phyloP scores from a whole-genome alignment of 2,888 invertebrate species.

The Matsumyia berberina region DNA sequence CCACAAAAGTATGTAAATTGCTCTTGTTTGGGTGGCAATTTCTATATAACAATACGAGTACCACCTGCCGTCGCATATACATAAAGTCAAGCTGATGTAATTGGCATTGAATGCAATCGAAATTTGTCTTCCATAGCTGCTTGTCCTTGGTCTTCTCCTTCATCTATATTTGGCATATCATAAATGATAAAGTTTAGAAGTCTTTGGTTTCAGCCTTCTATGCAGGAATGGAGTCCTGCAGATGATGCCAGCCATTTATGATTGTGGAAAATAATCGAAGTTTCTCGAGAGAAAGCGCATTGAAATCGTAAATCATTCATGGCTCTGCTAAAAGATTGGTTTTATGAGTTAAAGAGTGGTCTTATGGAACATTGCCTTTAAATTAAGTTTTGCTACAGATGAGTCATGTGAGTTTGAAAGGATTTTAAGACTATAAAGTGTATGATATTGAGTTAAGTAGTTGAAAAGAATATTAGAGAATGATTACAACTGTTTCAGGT shows the following conservation, averaged over 20 bases:
- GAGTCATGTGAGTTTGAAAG: background rate
- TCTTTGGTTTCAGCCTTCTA: slow-evolving; percentile 7
- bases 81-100: slow-evolving; percentile 14
- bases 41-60: background rate
- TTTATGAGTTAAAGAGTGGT: slow-evolving; percentile 10
- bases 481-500: too few relatives aligned
- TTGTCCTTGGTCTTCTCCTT: background rate
- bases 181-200: slow-evolving; percentile 43
- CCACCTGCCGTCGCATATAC: slow-evolving; percentile 9
- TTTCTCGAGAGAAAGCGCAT: slow-evolving; percentile 20
- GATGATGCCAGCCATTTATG: slow-evolving; percentile 48
- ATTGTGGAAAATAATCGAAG: slow-evolving; percentile 43
- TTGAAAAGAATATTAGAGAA: too few relatives aligned
- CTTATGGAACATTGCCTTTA: background rate
- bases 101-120: slow-evolving; percentile 46
- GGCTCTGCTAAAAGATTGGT: background rate
- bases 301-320: slow-evolving; percentile 58
- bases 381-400: background rate
- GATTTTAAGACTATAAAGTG: too few relatives aligned
- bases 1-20: background rate
- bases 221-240: slow-evolving; percentile 17
- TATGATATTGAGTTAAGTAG: too few relatives aligned
- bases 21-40: slow-evolving; percentile 13
- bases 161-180: background rate
- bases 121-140: slow-evolving; percentile 5